A percentile compares a stretch with the other conserved stretches of the same genome.
phyloP scores from a whole-genome alignment of 1,140 invertebrate genomes.

The Macrocentrus cingulum region DNA sequence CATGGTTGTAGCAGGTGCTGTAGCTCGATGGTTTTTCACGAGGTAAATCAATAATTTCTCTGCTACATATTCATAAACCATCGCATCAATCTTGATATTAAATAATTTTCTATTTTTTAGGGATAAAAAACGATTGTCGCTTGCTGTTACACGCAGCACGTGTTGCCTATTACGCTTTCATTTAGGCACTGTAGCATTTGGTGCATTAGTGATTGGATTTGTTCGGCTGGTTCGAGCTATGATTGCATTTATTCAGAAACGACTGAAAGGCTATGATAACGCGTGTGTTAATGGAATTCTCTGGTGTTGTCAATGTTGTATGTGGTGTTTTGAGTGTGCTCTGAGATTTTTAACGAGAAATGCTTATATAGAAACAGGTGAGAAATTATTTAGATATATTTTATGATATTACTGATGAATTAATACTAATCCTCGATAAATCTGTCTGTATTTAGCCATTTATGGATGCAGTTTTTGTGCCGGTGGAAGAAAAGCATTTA shows the following conservation, averaged over 20 bases:
- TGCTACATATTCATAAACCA: background rate
- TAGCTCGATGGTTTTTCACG: slow-evolving; percentile 77
- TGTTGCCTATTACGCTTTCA: slow-evolving; percentile 68
- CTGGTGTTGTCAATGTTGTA: slow-evolving; percentile 73
- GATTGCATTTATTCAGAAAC: slow-evolving; percentile 49
- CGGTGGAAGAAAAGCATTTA: slow-evolving; percentile 67
- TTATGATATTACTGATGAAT: slow-evolving; percentile 53
- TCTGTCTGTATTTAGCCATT: no score
- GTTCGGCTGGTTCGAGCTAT: slow-evolving; percentile 69
- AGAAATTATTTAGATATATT: slow-evolving; percentile 43
- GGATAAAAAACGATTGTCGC: slow-evolving; percentile 65
- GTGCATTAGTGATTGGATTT: slow-evolving; percentile 73
- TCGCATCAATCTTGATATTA: background rate
- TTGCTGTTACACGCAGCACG: slow-evolving; percentile 63
- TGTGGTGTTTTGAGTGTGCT: slow-evolving; percentile 74
- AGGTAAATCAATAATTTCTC: slow-evolving; percentile 58
- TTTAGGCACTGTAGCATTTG: slow-evolving; percentile 76
- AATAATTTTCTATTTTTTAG: slow-evolving; percentile 53
- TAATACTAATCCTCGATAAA: slow-evolving; percentile 21
- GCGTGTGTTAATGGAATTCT: slow-evolving; percentile 46
- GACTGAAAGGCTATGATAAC: slow-evolving; percentile 55
- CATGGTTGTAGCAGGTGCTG: slow-evolving; percentile 74
- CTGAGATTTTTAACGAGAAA: slow-evolving; percentile 74
- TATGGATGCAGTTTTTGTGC: slow-evolving; percentile 71
- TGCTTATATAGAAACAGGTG: slow-evolving; percentile 79